These are phyloP conservation scores for Solea solea DNA, from an alignment of 2,113 vertebrate genomes.

Conservation along the genomic window DNA sequence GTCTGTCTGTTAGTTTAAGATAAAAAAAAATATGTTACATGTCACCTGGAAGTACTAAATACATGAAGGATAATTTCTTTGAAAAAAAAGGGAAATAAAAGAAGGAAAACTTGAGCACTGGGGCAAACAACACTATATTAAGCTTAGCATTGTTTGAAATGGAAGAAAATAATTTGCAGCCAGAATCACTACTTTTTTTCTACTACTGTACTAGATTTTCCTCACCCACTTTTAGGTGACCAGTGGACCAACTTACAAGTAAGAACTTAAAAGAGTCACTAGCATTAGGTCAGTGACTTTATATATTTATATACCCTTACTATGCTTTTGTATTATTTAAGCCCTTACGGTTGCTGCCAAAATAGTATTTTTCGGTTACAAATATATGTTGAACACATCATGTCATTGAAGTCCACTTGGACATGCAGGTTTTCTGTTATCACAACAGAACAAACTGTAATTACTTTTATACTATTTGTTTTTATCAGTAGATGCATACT, in stretches of 20 bases:
- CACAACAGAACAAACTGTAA: constrained; percentile 30
- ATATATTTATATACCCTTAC: neutral
- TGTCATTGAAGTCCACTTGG: neutral
- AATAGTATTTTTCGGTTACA: constrained; percentile 24
- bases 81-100: neutral
- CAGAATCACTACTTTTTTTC: constrained; percentile 6
- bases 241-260: neutral
- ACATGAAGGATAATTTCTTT: constrained; percentile 48
- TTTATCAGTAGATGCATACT: constrained; percentile 10
- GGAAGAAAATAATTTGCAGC: neutral
- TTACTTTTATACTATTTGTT: neutral
- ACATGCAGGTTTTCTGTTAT: constrained; percentile 14
- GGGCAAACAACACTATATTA: constrained; percentile 8
- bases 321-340: neutral
- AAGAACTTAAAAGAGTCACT: neutral
- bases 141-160: constrained; percentile 17
- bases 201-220: constrained; percentile 11
- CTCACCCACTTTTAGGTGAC: neutral
- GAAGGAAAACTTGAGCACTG: constrained; percentile 7
- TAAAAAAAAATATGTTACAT: constrained; percentile 18
- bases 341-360: constrained; percentile 4
- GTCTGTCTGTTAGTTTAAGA: constrained; percentile 26
- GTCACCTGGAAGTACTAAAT: constrained; percentile 11
- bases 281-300: neutral
- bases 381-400: constrained; percentile 15